Evolutionary conservation across 2,113 vertebrate genomes (phyloP), one percentile per base, ranked within the genome.

Genomic region (Motacilla alba): DNA sequence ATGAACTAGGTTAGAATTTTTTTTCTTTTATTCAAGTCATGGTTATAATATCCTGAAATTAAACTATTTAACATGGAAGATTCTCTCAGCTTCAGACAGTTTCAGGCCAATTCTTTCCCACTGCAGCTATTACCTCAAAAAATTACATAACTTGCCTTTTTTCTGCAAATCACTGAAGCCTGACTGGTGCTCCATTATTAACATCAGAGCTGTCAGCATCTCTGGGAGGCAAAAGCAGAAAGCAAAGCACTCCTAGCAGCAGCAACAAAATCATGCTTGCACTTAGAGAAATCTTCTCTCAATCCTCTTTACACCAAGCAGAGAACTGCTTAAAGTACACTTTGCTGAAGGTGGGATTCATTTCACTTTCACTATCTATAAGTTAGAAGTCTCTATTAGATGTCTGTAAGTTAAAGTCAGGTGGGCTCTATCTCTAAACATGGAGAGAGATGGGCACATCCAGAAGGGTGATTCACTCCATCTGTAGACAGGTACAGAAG

Each of bases 111-210:
- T 87, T 95, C 92, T 97, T 96, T 90, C 73, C 23, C 6, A 94
- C 84, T 94, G 69, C 90, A 96, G 93, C 76, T 96, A 96, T 94
- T 96, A 91, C 89, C 69, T 82, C 4, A 69, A 6, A 96, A 96
- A 94, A 93, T 97, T 97, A 95, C 79, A 93, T 97, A 97, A 97
- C 87, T 95, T 95, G 67, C 69, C 52, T 91, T 94, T 95, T 94
- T 93, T 84, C 84, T 91, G 84, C 79, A 94, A 97, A 96, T 94
- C 66, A 1, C 94, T 93, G 87, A 64, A 93, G 83, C 90, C 75
- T 10, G 3, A 74, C 92, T 95, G 75, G 90, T 81, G 87, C 87
- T 95, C 92, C 95, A 82, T 96, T 97, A 97, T 96, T 96, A 96
- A 95, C 92, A 95, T 96, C 92, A 96, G 88, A 94, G 64, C 93